Conservation (phyloP, 2,113 vertebrate species). For the Chaetops frenatus region DNA sequence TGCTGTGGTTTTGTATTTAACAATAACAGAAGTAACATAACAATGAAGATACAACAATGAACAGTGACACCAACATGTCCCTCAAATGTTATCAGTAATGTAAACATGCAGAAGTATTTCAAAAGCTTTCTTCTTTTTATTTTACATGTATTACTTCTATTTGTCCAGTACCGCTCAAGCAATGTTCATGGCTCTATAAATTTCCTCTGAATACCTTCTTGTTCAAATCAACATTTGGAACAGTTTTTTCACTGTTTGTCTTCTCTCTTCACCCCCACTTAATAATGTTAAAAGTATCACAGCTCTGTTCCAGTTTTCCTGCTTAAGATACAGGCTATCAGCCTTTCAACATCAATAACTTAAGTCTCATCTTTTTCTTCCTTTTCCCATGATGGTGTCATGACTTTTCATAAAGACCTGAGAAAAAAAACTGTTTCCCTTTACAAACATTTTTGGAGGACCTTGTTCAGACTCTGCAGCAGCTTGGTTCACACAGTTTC, state of each 20-base stretch:
- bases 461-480: not conserved
- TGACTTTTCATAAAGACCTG: not conserved
- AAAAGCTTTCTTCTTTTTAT: not conserved
- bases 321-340: not conserved
- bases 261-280: not conserved
- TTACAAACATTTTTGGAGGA: not conserved
- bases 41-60: not conserved
- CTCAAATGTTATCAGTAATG: not conserved
- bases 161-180: not conserved
- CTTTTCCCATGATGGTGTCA: not conserved
- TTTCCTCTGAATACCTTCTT: not conserved
- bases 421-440: not conserved
- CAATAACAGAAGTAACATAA: not conserved
- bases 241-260: not conserved
- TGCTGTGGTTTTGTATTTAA: not conserved
- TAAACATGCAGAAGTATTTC: not conserved
- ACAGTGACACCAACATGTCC: not conserved
- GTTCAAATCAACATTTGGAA: not conserved
- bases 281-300: not conserved
- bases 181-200: not conserved
- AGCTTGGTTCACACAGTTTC: not conserved
- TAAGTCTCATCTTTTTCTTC: not conserved
- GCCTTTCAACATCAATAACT: not conserved
- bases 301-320: not conserved
- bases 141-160: accelerated